phyloP scores from a whole-genome alignment of 2,888 invertebrate genomes.

The Amiota communis region DNA sequence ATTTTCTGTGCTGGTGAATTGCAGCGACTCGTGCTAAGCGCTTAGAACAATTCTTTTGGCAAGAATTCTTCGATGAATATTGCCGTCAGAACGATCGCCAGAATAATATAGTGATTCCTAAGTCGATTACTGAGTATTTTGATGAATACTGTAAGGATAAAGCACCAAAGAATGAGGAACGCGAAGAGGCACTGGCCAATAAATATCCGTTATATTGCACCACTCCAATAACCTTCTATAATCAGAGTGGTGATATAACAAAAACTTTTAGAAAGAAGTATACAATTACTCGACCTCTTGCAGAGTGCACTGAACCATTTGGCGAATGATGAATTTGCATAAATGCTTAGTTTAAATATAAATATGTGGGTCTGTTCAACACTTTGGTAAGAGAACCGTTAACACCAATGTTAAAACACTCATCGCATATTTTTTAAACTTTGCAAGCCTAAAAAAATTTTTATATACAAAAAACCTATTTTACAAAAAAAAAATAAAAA shows the following conservation, averaged over 20 bases:
- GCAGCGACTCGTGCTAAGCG: conserved; percentile 64
- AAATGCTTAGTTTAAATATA: too few relatives aligned
- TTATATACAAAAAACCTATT: too few relatives aligned
- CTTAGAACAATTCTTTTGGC: conserved; percentile 68
- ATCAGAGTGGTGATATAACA: conserved; percentile 63
- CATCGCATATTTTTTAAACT: too few relatives aligned
- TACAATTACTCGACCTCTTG: conserved; percentile 59
- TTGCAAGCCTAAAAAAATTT: too few relatives aligned
- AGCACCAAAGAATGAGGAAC: conserved; percentile 52
- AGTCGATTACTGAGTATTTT: conserved; percentile 62
- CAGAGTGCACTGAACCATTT: conserved; percentile 65
- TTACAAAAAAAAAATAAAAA: too few relatives aligned
- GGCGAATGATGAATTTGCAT: conserved; percentile 46
- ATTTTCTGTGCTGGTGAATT: conserved; percentile 19
- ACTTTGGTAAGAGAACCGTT: too few relatives aligned
- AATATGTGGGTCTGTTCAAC: too few relatives aligned
- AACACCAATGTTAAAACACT: too few relatives aligned
- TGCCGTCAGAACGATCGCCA: conserved; percentile 57
- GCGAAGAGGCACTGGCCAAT: conserved; percentile 55
- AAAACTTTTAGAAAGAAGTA: conserved; percentile 62
- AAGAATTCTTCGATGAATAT: conserved; percentile 69
- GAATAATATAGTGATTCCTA: conserved; percentile 25
- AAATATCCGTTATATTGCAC: conserved; percentile 69
- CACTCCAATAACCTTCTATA: conserved; percentile 67
- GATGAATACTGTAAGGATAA: conserved; percentile 64